Base-by-base conservation (phyloP, 2,797 vertebrate genomes). In the Melanogrammus aeglefinus region DNA sequence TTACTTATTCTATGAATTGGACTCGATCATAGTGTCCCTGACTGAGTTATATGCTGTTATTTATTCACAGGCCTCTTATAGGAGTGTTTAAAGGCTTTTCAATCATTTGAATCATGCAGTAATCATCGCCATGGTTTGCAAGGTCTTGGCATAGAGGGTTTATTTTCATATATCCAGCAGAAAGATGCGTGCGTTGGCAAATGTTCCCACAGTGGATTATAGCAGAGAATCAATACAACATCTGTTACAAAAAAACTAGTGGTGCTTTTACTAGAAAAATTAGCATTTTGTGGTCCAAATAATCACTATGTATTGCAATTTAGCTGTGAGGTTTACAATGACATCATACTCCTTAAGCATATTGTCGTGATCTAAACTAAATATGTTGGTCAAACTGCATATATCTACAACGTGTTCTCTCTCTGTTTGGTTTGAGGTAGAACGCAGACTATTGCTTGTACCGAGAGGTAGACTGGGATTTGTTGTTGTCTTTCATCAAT, bases 381-480 rank as follows among this genome's bases (percentile, higher is more conserved):
- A 8, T 6, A 7, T 63, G 57, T 24, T n/a, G 57, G 57, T 63
- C 21, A 63, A 63, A 8, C 57, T 63, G 21, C n/a, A 63, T 63
- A 57, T 21, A 57, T 57, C 21, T 63, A n/a, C n/a, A 63, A 24
- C 21, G 24, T 24, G 21, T 63, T 24, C 8, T n/a, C 72, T 36
- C 24, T 71, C 73, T 78, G 85, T 83, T 85, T 77, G n/a, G 80
- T 73, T 79, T 80, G 88, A 82, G 24, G 76, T 77, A 47, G 83
- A 77, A 74, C 71, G 92, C 88, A 86, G 92, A 85, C 70, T 78
- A 27, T 84, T 88, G 91, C 86, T 88, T 79, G 87, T 86, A 88
- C 90, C 88, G 82, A 92, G 93, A 91, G 93, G 93, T 85, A 94
- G 93, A 94, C 93, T 94, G 93, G 91, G 91, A 93, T 89, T 94